Percentiles rank a stretch among this genome's conserved stretches.
These are phyloP conservation scores for Gnathochromis pfefferi DNA, from an alignment of 2,113 vertebrate species.

Conservation along the genomic window DNA sequence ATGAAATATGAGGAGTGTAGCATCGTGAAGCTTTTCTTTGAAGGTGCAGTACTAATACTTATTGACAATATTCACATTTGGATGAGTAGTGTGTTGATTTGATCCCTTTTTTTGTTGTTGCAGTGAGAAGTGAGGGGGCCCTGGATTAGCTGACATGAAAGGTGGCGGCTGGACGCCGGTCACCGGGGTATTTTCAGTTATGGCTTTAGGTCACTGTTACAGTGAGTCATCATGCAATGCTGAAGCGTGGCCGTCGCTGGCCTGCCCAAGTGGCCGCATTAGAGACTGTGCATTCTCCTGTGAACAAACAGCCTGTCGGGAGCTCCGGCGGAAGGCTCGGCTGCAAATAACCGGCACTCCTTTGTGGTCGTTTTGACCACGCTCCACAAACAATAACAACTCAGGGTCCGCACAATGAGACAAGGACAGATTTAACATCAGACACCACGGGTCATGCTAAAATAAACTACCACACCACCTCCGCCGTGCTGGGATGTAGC, in stretches of 20 bases:
- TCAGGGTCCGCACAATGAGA: slow-evolving; percentile 1
- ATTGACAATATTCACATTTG: slow-evolving; percentile 12
- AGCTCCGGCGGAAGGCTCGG: neutral
- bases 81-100: neutral
- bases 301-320: neutral
- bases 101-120: slow-evolving; percentile 2
- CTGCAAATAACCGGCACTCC: slow-evolving; percentile 34
- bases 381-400: slow-evolving; percentile 42
- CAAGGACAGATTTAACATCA: slow-evolving; percentile 43
- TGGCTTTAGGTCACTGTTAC: slow-evolving; percentile 53
- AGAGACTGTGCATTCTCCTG: neutral
- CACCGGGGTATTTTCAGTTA: slow-evolving; percentile 34
- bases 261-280: slow-evolving; percentile 34
- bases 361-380: slow-evolving; percentile 25
- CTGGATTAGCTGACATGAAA: neutral
- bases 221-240: slow-evolving; percentile 58
- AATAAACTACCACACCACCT: slow-evolving; percentile 36
- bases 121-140: neutral
- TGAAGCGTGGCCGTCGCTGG: slow-evolving; percentile 2
- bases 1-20: neutral
- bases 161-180: neutral
- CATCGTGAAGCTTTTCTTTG: neutral
- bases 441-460: slow-evolving; percentile 46
- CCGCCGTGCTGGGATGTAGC: slow-evolving; percentile 7
- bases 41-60: slow-evolving; percentile 12